Conservation (phyloP, 2,113 vertebrate species). For the Austrofundulus limnaeus region DNA sequence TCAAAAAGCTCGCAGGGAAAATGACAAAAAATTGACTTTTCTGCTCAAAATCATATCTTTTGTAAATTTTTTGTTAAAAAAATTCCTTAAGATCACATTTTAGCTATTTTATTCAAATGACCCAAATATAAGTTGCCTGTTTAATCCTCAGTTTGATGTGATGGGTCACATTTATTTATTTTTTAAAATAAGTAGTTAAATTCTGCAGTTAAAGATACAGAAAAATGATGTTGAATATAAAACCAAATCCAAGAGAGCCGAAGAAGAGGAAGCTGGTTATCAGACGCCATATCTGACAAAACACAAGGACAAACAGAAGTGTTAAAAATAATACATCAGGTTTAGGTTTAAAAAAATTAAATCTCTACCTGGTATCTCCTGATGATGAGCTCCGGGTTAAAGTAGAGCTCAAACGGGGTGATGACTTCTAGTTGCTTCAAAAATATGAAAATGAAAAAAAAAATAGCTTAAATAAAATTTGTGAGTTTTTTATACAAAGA, state of each 20-base stretch:
- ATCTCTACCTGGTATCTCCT: constrained; percentile 81
- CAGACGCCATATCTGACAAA: constrained; percentile 84
- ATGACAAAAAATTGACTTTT: too few species aligned
- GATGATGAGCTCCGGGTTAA: constrained; percentile 87
- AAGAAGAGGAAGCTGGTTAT: constrained; percentile 91
- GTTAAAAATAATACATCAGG: accelerated
- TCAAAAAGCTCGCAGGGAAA: too few species aligned
- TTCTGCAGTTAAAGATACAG: constrained; percentile 84
- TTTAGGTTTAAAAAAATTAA: neutral
- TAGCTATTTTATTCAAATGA: too few species aligned
- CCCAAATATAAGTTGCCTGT: too few species aligned
- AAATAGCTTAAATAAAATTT: too few species aligned
- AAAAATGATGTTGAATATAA: constrained; percentile 90
- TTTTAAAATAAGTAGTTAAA: too few species aligned
- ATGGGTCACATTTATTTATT: too few species aligned
- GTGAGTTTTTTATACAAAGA: too few species aligned
- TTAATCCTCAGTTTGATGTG: too few species aligned
- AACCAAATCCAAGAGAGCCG: constrained; percentile 86
- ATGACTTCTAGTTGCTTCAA: constrained; percentile 86
- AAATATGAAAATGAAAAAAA: constrained; percentile 15
- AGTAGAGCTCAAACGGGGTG: constrained; percentile 87
- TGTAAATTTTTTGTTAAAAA: too few species aligned
- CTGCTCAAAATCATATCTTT: too few species aligned
- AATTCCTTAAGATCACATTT: too few species aligned
- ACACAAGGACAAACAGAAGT: neutral